A percentile compares a stretch with the other conserved stretches of the same genome.
Conservation (phyloP, 2,113 vertebrate genomes). For the Anarrhichthys ocellatus region DNA sequence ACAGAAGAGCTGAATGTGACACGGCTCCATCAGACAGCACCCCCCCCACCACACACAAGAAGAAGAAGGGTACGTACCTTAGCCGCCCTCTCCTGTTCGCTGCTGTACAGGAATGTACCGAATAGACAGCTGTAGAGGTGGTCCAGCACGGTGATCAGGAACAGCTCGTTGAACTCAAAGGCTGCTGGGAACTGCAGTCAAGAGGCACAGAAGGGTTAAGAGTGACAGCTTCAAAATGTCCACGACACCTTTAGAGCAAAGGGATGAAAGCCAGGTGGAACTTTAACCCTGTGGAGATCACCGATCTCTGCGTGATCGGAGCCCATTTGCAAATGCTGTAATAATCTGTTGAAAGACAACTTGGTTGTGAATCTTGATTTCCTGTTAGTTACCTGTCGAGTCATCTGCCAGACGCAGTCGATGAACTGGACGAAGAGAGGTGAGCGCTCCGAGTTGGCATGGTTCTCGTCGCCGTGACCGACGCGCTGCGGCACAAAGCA, state of each 20-base stretch:
- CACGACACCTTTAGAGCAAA: not conserved
- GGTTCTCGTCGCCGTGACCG: slow-evolving; percentile 94
- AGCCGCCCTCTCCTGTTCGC: slow-evolving; percentile 89
- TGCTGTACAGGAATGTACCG: slow-evolving; percentile 95
- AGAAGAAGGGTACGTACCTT: slow-evolving; percentile 80
- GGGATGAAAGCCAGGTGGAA: no score
- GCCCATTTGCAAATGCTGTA: no score
- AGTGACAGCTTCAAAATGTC: no score
- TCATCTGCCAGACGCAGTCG: slow-evolving; percentile 99
- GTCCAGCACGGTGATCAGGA: slow-evolving; percentile 95
- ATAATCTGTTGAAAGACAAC: no score
- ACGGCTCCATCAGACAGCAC: rapidly evolving
- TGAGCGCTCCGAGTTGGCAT: slow-evolving; percentile 93
- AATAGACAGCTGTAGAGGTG: slow-evolving; percentile 98
- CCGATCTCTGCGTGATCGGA: no score
- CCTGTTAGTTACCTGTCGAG: slow-evolving; percentile 87
- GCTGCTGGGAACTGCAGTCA: slow-evolving; percentile 92
- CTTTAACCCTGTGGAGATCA: no score
- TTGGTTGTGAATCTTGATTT: no score
- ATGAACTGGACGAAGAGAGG: slow-evolving; percentile 98
- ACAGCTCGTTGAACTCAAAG: slow-evolving; percentile 97
- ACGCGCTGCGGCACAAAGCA: slow-evolving; percentile 82
- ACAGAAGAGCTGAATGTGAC: not conserved
- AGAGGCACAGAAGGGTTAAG: not conserved
- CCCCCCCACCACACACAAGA: not conserved